These are phyloP conservation scores for Peromyscus attwateri DNA, from an alignment of 2,797 vertebrate species.

Conservation along the genomic window DNA sequence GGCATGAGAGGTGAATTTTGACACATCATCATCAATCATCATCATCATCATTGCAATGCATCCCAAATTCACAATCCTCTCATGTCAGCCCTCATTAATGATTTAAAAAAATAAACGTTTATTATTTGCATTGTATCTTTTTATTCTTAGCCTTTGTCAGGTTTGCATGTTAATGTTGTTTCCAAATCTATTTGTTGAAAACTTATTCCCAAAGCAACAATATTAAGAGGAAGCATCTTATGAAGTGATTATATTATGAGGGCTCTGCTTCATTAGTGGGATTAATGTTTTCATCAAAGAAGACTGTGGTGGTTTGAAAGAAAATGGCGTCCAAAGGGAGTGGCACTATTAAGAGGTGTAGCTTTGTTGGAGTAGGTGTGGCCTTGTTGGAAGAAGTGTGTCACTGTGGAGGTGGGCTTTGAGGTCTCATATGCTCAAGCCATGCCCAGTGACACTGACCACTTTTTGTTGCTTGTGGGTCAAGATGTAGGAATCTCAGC, in stretches of 20 bases:
- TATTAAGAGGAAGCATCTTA: neutral
- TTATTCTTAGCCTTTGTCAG: neutral
- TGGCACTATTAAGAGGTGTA: no score
- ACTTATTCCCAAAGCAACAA: neutral
- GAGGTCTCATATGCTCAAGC: no score
- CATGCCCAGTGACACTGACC: no score
- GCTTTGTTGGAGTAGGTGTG: no score
- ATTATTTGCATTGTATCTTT: neutral
- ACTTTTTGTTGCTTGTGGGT: no score
- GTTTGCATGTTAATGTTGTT: neutral
- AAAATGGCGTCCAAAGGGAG: no score
- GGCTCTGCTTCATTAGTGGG: neutral
- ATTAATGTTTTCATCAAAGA: neutral
- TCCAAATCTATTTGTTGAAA: neutral
- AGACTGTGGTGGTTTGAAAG: no score
- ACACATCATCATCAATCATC: neutral
- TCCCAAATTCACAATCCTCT: neutral
- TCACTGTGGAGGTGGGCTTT: no score
- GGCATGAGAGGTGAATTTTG: neutral
- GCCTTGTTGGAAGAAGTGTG: no score
- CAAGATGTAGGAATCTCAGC: no score
- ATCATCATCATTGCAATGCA: neutral
- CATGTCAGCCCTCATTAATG: neutral
- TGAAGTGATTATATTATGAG: neutral
- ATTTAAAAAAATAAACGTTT: neutral